Percentiles rank a stretch among this genome's conserved stretches.
Evolutionary conservation across 2,888 invertebrate species (phyloP).

Genomic region (Cephus pygmeus): DNA sequence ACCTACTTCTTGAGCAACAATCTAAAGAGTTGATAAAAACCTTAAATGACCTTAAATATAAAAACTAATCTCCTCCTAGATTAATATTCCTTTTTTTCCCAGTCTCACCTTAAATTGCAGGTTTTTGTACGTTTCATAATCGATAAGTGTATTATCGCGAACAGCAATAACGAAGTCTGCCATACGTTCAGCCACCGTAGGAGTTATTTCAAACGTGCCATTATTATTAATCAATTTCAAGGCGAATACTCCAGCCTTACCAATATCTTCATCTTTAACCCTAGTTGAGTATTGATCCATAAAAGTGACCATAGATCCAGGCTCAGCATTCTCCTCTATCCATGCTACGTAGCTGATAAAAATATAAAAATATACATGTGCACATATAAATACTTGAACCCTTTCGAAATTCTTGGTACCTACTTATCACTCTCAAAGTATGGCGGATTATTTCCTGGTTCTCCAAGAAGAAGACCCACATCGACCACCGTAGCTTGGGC

Average conservation of each 20-base stretch:
- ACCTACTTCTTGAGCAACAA: conserved; percentile 84
- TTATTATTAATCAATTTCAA: conserved; percentile 82
- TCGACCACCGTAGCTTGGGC: conserved; percentile 86
- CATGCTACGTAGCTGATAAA: conserved; percentile 76
- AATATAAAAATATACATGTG: background rate
- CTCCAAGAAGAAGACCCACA: conserved; percentile 84
- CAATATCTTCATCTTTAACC: conserved; percentile 82
- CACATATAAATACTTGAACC: background rate
- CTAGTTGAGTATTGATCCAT: conserved; percentile 78
- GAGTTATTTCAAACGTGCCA: conserved; percentile 89
- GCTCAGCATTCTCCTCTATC: conserved; percentile 83
- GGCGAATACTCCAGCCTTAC: conserved; percentile 86
- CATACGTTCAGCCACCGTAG: conserved; percentile 82
- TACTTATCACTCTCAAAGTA: conserved; percentile 84
- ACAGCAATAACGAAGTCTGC: conserved; percentile 86
- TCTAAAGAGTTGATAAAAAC: conserved; percentile 66
- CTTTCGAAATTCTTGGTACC: conserved; percentile 46
- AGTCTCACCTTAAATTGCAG: conserved; percentile 77
- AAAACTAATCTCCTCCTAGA: background rate
- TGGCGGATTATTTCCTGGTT: conserved; percentile 80
- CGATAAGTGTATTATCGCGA: conserved; percentile 82
- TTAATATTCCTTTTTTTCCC: background rate
- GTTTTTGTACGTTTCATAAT: conserved; percentile 84
- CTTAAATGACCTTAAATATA: background rate
- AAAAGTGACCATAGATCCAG: conserved; percentile 81